phyloP scores from a whole-genome alignment of 2,888 invertebrate species.

The Dysmachus trigonus region DNA sequence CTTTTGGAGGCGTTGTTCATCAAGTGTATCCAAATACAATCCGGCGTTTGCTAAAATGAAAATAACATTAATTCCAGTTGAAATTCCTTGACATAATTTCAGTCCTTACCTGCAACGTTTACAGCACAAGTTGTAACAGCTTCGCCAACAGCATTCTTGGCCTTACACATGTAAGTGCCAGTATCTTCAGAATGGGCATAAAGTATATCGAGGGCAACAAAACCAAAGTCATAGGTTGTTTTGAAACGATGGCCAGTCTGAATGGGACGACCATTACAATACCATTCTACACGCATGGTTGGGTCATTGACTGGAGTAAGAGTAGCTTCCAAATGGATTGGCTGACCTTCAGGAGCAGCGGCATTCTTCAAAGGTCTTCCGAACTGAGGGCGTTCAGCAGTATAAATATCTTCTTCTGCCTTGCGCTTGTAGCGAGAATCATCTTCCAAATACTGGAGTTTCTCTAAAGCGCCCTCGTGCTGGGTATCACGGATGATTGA shows the following conservation, averaged over 20 bases:
- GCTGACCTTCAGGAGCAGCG: constrained; percentile 84
- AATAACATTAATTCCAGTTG: constrained; percentile 11
- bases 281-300: constrained; percentile 99
- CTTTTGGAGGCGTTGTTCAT: constrained; percentile 88
- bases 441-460: constrained; percentile 92
- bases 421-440: constrained; percentile 79
- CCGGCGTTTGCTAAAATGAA: constrained; percentile 77
- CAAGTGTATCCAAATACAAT: constrained; percentile 86
- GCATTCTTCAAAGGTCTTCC: constrained; percentile 88
- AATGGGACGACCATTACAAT: constrained; percentile 91
- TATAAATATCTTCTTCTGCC: constrained; percentile 76
- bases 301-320: constrained; percentile 97
- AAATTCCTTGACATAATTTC: background rate
- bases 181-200: constrained; percentile 97
- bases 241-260: constrained; percentile 95
- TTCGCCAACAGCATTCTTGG: constrained; percentile 93
- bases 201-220: constrained; percentile 93
- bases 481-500: constrained; percentile 89
- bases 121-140: constrained; percentile 93
- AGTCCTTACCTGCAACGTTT: constrained; percentile 78
- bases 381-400: constrained; percentile 88
- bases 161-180: constrained; percentile 96
- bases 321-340: constrained; percentile 92
- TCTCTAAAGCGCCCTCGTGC: constrained; percentile 90
- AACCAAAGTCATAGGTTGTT: constrained; percentile 97